These are phyloP conservation scores for Drosophila eugracilis DNA, from an alignment of 1,140 invertebrate genomes.

Conservation along the genomic window DNA sequence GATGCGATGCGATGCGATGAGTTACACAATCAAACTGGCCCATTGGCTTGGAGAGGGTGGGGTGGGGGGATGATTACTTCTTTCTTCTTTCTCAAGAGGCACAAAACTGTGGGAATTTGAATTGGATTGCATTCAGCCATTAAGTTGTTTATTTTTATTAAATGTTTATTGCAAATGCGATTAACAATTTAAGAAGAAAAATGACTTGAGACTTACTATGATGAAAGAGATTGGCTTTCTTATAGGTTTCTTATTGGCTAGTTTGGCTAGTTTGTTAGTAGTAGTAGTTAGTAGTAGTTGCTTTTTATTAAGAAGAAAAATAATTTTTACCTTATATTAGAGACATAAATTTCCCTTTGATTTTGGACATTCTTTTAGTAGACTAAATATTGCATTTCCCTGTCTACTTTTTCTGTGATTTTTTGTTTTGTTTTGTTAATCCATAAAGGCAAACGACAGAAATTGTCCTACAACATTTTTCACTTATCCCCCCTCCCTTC, in stretches of 20 bases:
- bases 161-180: slow-evolving; percentile 1
- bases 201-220: too few species aligned
- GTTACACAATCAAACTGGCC: slow-evolving; percentile 24
- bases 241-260: too few species aligned
- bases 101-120: slow-evolving; percentile 27
- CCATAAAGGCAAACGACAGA: slow-evolving; percentile 21
- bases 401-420: not conserved
- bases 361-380: too few species aligned
- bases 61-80: too few species aligned
- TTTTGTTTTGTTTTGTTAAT: not conserved
- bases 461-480: slow-evolving; percentile 44
- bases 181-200: not conserved
- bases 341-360: not conserved
- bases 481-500: slow-evolving; percentile 39
- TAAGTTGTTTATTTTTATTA: not conserved
- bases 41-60: not conserved
- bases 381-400: too few species aligned
- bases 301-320: not conserved
- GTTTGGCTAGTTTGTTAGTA: too few species aligned
- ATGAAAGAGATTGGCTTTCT: too few species aligned
- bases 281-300: too few species aligned
- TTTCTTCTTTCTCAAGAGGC: slow-evolving; percentile 9
- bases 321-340: not conserved
- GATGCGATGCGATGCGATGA: slow-evolving; percentile 36
- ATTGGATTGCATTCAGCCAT: slow-evolving; percentile 1